These are phyloP conservation scores for Dendrolimus houi DNA, from an alignment of 2,888 invertebrate species.

Conservation along the genomic window DNA sequence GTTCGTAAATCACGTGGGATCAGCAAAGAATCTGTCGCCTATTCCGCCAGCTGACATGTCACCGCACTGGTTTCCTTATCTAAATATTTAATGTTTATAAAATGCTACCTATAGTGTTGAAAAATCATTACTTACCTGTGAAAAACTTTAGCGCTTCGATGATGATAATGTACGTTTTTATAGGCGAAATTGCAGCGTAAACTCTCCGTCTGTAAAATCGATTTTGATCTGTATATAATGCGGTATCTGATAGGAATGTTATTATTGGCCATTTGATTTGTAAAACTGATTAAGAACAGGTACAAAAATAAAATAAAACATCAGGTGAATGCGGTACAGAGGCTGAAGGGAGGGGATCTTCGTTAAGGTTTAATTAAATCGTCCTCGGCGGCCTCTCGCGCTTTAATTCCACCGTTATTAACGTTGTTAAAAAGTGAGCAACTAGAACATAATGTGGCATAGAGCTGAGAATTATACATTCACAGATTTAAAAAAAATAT, in stretches of 20 bases:
- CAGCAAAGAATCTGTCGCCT: constrained; percentile 43
- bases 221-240: not conserved
- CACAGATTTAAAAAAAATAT: too few relatives aligned
- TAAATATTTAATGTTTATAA: constrained; percentile 1
- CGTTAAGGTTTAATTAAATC: constrained; percentile 76
- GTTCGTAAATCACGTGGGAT: constrained; percentile 58
- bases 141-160: not conserved
- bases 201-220: too few relatives aligned
- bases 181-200: not conserved
- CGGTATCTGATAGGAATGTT: not conserved
- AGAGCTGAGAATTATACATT: constrained; percentile 15
- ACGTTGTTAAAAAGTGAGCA: constrained; percentile 75
- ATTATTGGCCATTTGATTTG: not conserved
- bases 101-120: constrained; percentile 5
- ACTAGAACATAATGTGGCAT: constrained; percentile 23
- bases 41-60: constrained; percentile 31
- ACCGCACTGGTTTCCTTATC: constrained; percentile 11
- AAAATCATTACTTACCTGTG: not conserved
- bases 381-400: constrained; percentile 72
- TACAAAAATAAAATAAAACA: constrained; percentile 61
- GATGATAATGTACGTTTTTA: not conserved
- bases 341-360: constrained; percentile 40
- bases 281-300: constrained; percentile 23
- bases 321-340: constrained; percentile 42
- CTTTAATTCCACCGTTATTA: constrained; percentile 77